Evolutionary conservation across 2,113 vertebrate genomes (phyloP).

Genomic region (Labrus mixtus): DNA sequence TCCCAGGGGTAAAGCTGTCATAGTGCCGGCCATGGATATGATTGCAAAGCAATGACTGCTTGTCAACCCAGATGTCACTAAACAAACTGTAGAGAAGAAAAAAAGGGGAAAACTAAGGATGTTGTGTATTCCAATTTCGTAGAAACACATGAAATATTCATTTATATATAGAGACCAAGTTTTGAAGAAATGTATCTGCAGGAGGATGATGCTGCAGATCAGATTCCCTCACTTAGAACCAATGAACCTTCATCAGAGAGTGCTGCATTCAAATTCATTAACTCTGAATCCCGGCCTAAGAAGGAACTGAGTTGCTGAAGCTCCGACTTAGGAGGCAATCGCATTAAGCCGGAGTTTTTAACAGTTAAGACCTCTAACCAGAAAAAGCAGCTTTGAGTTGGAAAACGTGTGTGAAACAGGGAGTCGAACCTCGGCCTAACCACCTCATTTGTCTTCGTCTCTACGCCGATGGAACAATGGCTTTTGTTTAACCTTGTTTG

Average conservation of each 20-base stretch:
- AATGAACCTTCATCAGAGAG: slow-evolving; percentile 29
- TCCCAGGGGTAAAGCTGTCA: slow-evolving; percentile 43
- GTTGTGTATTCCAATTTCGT: not conserved
- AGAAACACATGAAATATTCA: not conserved
- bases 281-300: slow-evolving; percentile 38
- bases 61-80: slow-evolving; percentile 25
- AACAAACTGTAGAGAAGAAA: not conserved
- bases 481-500: slow-evolving; percentile 85
- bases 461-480: slow-evolving; percentile 78
- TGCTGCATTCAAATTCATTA: slow-evolving; percentile 51
- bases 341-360: slow-evolving; percentile 71
- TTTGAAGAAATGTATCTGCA: not conserved
- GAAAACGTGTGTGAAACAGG: slow-evolving; percentile 73
- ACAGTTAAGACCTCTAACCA: slow-evolving; percentile 74
- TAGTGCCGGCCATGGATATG: slow-evolving; percentile 9
- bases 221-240: slow-evolving; percentile 17
- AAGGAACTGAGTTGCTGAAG: slow-evolving; percentile 53
- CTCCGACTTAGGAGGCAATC: slow-evolving; percentile 66
- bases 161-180: not conserved
- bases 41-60: slow-evolving; percentile 22
- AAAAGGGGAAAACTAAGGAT: not conserved
- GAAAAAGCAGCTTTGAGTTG: slow-evolving; percentile 68
- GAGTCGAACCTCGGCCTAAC: slow-evolving; percentile 68
- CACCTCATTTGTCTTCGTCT: slow-evolving; percentile 81
- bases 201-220: slow-evolving; percentile 2